phyloP scores from a whole-genome alignment of 1,140 invertebrate genomes.

The Phthorimaea operculella region DNA sequence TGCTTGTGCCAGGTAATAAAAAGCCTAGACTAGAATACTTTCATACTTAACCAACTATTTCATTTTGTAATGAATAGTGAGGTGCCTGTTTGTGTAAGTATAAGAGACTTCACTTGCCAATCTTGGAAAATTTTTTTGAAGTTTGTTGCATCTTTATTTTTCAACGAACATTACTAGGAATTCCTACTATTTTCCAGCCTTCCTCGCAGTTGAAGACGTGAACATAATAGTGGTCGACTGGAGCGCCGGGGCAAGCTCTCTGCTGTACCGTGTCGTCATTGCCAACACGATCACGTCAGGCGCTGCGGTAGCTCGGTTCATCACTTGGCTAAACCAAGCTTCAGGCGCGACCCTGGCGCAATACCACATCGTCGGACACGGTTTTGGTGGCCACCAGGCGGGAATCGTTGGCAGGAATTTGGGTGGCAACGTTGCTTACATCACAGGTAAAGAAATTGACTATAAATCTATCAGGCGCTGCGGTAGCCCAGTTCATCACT shows the following conservation, averaged over 20 bases:
- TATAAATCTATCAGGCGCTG: constrained; percentile 37
- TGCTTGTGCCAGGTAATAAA: neutral
- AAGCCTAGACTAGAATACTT: no score
- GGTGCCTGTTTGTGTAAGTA: no score
- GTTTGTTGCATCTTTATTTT: no score
- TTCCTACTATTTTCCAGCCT: neutral
- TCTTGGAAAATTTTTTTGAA: no score
- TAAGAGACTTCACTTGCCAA: no score
- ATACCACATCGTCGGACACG: constrained; percentile 29
- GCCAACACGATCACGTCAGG: constrained; percentile 38
- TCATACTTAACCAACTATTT: no score
- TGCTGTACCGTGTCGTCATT: constrained; percentile 11
- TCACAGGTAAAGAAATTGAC: constrained; percentile 14
- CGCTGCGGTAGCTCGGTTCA: constrained; percentile 53
- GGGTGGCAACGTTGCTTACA: constrained; percentile 21
- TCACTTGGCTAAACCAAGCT: constrained; percentile 42
- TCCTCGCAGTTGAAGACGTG: constrained; percentile 9
- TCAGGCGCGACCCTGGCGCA: constrained; percentile 8
- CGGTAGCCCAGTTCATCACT: constrained; percentile 62
- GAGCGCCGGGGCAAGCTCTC: constrained; percentile 20
- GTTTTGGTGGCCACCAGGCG: constrained; percentile 50
- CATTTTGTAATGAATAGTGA: no score
- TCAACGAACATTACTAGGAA: no score
- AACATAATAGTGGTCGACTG: constrained; percentile 25
- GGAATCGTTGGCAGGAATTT: constrained; percentile 33